phyloP scores from a whole-genome alignment of 64 coral and sea anemone genomes.

The Stylophora pistillata region DNA sequence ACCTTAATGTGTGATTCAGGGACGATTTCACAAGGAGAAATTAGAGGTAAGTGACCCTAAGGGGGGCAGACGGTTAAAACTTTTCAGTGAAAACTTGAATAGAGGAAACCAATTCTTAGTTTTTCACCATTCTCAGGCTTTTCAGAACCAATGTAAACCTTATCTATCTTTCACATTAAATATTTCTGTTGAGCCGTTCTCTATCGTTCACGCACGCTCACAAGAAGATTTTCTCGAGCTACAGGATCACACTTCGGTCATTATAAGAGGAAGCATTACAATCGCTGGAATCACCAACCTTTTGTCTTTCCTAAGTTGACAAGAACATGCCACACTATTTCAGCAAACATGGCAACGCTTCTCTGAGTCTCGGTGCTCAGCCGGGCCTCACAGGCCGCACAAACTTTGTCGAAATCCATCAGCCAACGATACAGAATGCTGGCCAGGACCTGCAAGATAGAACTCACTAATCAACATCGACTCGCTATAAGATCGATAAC shows the following conservation, averaged over 20 bases:
- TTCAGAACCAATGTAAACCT: too few relatives aligned
- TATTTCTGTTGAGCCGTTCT: too few relatives aligned
- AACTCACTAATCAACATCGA: neutral
- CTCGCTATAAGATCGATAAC: too few relatives aligned
- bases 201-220: neutral
- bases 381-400: neutral
- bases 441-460: constrained; percentile 48
- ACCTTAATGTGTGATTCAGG: too few relatives aligned
- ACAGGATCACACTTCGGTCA: neutral
- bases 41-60: too few relatives aligned
- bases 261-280: neutral
- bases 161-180: too few relatives aligned
- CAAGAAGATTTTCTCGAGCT: neutral
- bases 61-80: too few relatives aligned
- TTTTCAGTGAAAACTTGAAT: too few relatives aligned
- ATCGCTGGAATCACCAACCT: constrained; percentile 11
- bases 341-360: constrained; percentile 50
- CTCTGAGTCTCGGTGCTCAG: constrained; percentile 24
- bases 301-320: constrained; percentile 28
- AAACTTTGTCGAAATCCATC: constrained; percentile 35
- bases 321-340: constrained; percentile 63
- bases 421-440: constrained; percentile 68
- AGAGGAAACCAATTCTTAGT: too few relatives aligned
- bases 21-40: too few relatives aligned
- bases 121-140: too few relatives aligned